phyloP scores from a whole-genome alignment of 30 jellyfish, hydroid and myxozoan genomes.

The Clytia hemisphaerica region DNA sequence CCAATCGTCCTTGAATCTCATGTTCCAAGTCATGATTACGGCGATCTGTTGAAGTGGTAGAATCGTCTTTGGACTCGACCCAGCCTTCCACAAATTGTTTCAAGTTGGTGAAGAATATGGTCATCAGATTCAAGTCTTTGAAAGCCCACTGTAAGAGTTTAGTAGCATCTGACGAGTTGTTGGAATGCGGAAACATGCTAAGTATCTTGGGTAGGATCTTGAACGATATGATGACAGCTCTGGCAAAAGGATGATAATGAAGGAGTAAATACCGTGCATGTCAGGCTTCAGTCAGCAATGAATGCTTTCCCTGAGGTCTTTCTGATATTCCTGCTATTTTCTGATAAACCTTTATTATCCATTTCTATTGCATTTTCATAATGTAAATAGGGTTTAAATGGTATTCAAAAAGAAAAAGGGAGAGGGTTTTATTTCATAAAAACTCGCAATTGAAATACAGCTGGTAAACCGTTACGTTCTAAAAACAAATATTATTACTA shows the following conservation, averaged over 20 bases:
- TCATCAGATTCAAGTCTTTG: conserved; percentile 77
- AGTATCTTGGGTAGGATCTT: conserved; percentile 87
- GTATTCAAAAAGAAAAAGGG: too few relatives aligned
- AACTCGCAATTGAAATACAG: too few relatives aligned
- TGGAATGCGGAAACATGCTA: conserved; percentile 64
- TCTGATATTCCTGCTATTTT: too few relatives aligned
- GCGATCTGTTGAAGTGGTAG: conserved; percentile 7
- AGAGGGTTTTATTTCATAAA: too few relatives aligned
- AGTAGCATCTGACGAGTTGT: conserved; percentile 63
- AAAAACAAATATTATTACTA: too few relatives aligned
- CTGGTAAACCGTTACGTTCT: not conserved
- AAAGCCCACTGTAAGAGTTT: conserved; percentile 86
- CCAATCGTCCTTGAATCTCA: conserved; percentile 80
- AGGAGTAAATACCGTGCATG: too few relatives aligned
- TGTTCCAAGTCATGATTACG: conserved; percentile 46
- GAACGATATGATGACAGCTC: conserved; percentile 82
- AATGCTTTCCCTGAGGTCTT: too few relatives aligned
- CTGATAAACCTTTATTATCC: too few relatives aligned
- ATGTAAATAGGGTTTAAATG: too few relatives aligned
- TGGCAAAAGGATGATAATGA: conserved; percentile 14
- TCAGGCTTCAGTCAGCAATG: too few relatives aligned
- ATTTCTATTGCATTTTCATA: too few relatives aligned
- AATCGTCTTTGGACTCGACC: conserved; percentile 7
- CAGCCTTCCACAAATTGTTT: conserved; percentile 44
- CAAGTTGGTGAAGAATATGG: conserved; percentile 74